Conservation (phyloP, 2,888 invertebrate genomes). For the Alsophila aescularia region DNA sequence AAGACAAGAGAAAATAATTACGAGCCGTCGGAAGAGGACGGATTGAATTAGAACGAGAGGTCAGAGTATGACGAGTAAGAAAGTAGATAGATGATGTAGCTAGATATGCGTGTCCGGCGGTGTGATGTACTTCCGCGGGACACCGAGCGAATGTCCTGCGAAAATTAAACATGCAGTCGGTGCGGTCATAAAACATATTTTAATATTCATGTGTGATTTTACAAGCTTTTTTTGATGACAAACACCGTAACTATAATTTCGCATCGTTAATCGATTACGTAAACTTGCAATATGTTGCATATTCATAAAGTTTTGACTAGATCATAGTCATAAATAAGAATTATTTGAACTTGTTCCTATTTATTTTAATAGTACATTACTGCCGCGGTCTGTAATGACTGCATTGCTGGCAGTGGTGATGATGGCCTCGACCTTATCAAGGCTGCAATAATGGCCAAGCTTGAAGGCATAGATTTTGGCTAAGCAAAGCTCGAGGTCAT, state of each 20-base stretch:
- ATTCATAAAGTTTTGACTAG: neutral
- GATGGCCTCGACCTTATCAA: too few species aligned
- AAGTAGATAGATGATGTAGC: slow-evolving; percentile 75
- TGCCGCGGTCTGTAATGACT: too few species aligned
- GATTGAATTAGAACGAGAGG: slow-evolving; percentile 58
- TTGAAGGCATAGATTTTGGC: too few species aligned
- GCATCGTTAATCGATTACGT: slow-evolving; percentile 8
- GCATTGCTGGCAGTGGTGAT: too few species aligned
- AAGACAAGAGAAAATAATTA: slow-evolving; percentile 56
- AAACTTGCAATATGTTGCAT: slow-evolving; percentile 1
- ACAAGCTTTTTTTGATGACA: slow-evolving; percentile 24
- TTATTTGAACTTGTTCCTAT: neutral
- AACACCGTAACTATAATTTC: slow-evolving; percentile 8
- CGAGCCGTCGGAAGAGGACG: slow-evolving; percentile 55
- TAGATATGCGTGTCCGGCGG: slow-evolving; percentile 79
- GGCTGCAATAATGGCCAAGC: too few species aligned
- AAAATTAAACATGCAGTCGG: slow-evolving; percentile 41
- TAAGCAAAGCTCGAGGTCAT: too few species aligned
- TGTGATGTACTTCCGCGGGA: slow-evolving; percentile 58
- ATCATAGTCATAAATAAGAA: neutral
- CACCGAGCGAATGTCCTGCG: slow-evolving; percentile 51
- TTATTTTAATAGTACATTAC: too few species aligned
- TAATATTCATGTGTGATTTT: slow-evolving; percentile 19
- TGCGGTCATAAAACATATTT: slow-evolving; percentile 31
- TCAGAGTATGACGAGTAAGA: slow-evolving; percentile 61